A percentile compares a stretch with the other conserved stretches of the same genome.
phyloP scores from a whole-genome alignment of 2,113 vertebrate genomes.

The Myrmecophaga tridactyla region DNA sequence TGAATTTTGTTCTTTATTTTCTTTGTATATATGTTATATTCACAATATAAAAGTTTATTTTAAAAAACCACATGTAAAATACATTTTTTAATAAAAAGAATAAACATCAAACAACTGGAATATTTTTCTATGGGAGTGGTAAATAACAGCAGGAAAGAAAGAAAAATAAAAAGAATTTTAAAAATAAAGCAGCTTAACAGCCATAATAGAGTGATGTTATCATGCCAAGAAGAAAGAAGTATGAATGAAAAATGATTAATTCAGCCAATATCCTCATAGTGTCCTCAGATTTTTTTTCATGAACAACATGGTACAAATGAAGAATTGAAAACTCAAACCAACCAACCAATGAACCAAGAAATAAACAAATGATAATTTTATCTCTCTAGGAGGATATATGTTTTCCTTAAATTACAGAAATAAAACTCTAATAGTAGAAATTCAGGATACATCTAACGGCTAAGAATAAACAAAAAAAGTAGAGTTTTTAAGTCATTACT shows the following conservation, averaged over 20 bases:
- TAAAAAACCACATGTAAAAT: not conserved
- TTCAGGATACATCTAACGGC: not conserved
- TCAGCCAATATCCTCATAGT: not conserved
- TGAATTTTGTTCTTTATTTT: too few relatives aligned
- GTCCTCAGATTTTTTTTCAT: too few relatives aligned
- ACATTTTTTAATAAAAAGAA: not conserved
- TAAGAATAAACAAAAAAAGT: not conserved
- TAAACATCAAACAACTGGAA: not conserved
- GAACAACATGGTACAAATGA: too few relatives aligned
- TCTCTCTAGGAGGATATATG: not conserved
- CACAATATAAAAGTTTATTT: too few relatives aligned
- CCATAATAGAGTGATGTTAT: not conserved
- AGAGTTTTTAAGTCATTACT: not conserved
- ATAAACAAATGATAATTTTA: not conserved
- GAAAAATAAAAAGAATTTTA: not conserved
- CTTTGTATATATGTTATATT: too few relatives aligned
- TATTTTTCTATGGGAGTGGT: not conserved
- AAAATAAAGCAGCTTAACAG: not conserved
- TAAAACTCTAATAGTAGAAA: not conserved
- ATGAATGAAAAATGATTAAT: not conserved
- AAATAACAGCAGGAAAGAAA: not conserved
- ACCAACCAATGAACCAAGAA: too few relatives aligned
- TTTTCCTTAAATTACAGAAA: not conserved
- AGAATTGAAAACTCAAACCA: too few relatives aligned
- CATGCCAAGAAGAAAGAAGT: not conserved